Percentiles rank a stretch among this genome's conserved stretches.
phyloP scores from a whole-genome alignment of 2,888 invertebrate species.

The Miltochrista miniata region DNA sequence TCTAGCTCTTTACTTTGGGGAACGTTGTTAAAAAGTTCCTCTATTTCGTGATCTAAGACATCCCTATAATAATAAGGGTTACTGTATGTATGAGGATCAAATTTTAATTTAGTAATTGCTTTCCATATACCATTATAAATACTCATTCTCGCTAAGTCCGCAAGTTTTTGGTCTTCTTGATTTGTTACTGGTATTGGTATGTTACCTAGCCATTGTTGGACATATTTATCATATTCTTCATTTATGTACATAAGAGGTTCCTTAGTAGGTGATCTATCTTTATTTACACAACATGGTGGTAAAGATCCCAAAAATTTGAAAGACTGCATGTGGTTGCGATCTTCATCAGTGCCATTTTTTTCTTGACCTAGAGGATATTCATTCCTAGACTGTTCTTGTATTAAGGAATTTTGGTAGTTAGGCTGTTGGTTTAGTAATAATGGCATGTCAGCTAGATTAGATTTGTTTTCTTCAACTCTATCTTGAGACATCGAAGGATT shows the following conservation, averaged over 20 bases:
- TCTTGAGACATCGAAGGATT: slow-evolving; percentile 10
- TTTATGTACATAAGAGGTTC: slow-evolving; percentile 40
- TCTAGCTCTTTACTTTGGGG: slow-evolving; percentile 53
- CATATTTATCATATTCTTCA: slow-evolving; percentile 46
- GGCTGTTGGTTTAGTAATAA: background rate
- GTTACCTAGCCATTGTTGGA: slow-evolving; percentile 53
- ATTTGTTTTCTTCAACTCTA: background rate
- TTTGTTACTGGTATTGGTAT: slow-evolving; percentile 47
- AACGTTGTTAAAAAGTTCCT: slow-evolving; percentile 51
- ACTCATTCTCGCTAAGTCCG: slow-evolving; percentile 47
- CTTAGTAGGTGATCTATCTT: background rate
- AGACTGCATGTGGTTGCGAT: background rate
- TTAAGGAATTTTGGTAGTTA: background rate
- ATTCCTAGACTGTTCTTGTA: background rate
- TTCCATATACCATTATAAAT: slow-evolving; percentile 60
- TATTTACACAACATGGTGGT: background rate
- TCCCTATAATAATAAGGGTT: slow-evolving; percentile 60
- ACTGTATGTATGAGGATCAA: slow-evolving; percentile 44
- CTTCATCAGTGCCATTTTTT: background rate
- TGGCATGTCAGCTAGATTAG: background rate
- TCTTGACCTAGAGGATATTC: background rate
- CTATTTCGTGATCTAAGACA: slow-evolving; percentile 61
- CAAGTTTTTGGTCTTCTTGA: slow-evolving; percentile 34
- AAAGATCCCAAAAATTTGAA: background rate
- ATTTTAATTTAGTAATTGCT: slow-evolving; percentile 53